Evolutionary conservation across 2,797 vertebrate genomes (phyloP).

Genomic region (Pangasius krempfi): DNA sequence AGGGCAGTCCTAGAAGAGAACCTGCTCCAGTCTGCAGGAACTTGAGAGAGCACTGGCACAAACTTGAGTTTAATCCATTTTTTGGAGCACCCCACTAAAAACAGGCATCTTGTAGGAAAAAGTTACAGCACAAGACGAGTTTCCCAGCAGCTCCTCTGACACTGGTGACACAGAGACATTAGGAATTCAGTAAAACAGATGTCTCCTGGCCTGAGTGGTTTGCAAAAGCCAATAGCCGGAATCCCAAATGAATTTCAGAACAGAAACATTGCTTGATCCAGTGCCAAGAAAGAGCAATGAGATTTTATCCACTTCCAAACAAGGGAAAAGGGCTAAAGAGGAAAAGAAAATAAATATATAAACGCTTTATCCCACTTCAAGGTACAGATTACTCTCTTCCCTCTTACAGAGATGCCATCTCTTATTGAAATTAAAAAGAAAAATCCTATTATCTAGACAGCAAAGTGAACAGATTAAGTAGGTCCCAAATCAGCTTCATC

Average conservation of each 20-base stretch:
- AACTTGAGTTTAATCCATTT: constrained; percentile 17
- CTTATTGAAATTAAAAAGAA: constrained; percentile 23
- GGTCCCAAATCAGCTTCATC: constrained; percentile 55
- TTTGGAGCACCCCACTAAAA: not conserved
- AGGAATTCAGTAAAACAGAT: constrained; percentile 78
- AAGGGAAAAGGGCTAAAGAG: constrained; percentile 24
- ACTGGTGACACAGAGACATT: constrained; percentile 70
- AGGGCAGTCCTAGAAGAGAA: not conserved
- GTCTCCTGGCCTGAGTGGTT: constrained; percentile 62
- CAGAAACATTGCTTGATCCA: constrained; percentile 65
- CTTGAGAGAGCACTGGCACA: not conserved
- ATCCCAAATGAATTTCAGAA: constrained; percentile 70
- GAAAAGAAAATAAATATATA: constrained; percentile 24
- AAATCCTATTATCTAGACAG: constrained; percentile 70
- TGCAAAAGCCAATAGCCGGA: constrained; percentile 55
- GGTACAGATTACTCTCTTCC: constrained; percentile 54
- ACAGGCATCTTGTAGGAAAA: constrained; percentile 12
- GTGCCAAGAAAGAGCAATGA: constrained; percentile 65
- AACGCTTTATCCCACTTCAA: constrained; percentile 60
- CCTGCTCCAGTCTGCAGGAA: not conserved
- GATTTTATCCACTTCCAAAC: constrained; percentile 59
- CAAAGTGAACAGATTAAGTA: constrained; percentile 68
- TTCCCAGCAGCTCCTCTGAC: constrained; percentile 63
- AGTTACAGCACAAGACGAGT: constrained; percentile 29
- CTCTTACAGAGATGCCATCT: constrained; percentile 53